phyloP scores from a whole-genome alignment of 2,797 vertebrate species.

The Protonibea diacanthus region DNA sequence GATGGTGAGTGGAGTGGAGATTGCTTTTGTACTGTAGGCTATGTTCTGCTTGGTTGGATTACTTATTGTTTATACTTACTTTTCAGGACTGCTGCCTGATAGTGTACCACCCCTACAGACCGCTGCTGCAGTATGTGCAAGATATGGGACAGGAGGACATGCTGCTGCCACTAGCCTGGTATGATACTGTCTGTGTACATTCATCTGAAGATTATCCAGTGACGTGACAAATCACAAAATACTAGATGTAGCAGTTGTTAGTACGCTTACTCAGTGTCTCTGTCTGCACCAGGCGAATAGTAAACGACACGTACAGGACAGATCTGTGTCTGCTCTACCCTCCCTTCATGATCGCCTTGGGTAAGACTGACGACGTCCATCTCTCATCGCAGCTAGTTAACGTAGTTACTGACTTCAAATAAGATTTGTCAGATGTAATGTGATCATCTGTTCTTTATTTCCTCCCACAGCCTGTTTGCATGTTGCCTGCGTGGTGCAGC shows the following conservation, averaged over 20 bases:
- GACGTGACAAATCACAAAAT: neutral
- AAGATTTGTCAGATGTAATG: slow-evolving; percentile 18
- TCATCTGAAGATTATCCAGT: neutral
- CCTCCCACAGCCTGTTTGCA: slow-evolving; percentile 92
- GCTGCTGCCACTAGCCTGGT: slow-evolving; percentile 98
- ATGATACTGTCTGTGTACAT: slow-evolving; percentile 38
- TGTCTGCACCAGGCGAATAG: slow-evolving; percentile 92
- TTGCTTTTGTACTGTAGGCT: neutral
- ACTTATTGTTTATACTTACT: slow-evolving; percentile 2
- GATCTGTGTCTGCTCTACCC: slow-evolving; percentile 99
- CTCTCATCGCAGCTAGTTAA: slow-evolving; percentile 28
- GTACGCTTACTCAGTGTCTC: slow-evolving; percentile 19
- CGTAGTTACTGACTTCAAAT: slow-evolving; percentile 29
- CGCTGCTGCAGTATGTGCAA: slow-evolving; percentile 97
- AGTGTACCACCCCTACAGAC: slow-evolving; percentile 99
- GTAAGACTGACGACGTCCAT: slow-evolving; percentile 81
- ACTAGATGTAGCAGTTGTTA: neutral
- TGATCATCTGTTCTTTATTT: slow-evolving; percentile 27
- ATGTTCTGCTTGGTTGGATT: neutral
- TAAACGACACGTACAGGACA: slow-evolving; percentile 99
- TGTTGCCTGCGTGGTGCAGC: slow-evolving; percentile 98
- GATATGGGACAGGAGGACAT: slow-evolving; percentile 99
- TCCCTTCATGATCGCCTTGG: slow-evolving; percentile 99
- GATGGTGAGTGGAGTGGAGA: slow-evolving; percentile 92
- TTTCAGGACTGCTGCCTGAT: slow-evolving; percentile 99